These are phyloP conservation scores for Xyliphius kryptos DNA, from an alignment of 2,113 vertebrate genomes.

Conservation along the genomic window DNA sequence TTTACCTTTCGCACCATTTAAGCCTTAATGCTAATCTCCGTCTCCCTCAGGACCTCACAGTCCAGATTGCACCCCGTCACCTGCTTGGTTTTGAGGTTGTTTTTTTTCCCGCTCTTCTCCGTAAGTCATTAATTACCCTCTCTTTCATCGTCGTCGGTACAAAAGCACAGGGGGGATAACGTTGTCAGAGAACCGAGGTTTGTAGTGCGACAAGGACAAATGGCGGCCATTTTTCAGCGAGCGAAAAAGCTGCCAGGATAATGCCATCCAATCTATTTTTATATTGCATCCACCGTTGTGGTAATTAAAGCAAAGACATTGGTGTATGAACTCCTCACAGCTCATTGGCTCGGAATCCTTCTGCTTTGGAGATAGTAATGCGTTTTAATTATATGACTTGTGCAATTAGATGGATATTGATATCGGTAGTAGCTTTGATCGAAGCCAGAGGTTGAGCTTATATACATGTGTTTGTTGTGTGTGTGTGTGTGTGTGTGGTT, in stretches of 20 bases:
- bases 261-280: slow-evolving; percentile 85
- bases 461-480: no score
- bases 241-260: slow-evolving; percentile 82
- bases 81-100: no score
- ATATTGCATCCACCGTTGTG: slow-evolving; percentile 77
- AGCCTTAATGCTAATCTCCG: no score
- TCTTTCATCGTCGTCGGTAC: slow-evolving; percentile 50
- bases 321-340: slow-evolving; percentile 71
- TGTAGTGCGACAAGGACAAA: slow-evolving; percentile 85
- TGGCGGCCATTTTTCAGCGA: slow-evolving; percentile 73
- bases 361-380: slow-evolving; percentile 63
- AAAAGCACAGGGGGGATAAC: slow-evolving; percentile 68
- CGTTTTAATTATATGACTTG: slow-evolving; percentile 32
- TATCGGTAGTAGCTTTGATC: background rate
- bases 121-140: slow-evolving; percentile 56
- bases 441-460: no score
- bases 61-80: no score
- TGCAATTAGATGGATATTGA: slow-evolving; percentile 15
- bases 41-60: no score
- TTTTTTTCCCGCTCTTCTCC: no score
- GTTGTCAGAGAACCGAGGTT: slow-evolving; percentile 76
- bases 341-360: slow-evolving; percentile 84
- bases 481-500: slow-evolving; percentile 29
- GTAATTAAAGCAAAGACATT: slow-evolving; percentile 80
- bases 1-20: no score